phyloP scores from a whole-genome alignment of 1,140 invertebrate genomes.

The Diploscapter pachys region DNA sequence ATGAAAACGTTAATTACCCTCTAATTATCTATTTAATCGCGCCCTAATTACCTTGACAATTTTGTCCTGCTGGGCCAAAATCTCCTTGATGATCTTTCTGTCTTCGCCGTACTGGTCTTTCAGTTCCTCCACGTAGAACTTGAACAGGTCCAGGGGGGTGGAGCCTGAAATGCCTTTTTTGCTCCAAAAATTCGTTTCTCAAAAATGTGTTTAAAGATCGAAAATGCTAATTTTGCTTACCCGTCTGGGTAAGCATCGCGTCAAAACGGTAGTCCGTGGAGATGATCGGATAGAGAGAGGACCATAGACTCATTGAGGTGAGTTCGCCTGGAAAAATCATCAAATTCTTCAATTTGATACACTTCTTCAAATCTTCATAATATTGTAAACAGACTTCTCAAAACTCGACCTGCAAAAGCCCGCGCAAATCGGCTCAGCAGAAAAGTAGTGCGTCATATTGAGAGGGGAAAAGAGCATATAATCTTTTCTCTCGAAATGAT shows the following conservation, averaged over 20 bases:
- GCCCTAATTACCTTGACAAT: slow-evolving; percentile 33
- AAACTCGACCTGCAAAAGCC: too few species aligned
- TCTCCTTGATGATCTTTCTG: slow-evolving; percentile 96
- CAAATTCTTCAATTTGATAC: not conserved
- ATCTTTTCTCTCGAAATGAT: too few species aligned
- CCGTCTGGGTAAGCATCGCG: slow-evolving; percentile 77
- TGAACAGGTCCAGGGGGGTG: slow-evolving; percentile 94
- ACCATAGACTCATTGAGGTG: slow-evolving; percentile 98
- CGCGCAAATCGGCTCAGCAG: too few species aligned
- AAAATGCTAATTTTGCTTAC: not conserved
- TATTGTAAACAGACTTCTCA: too few species aligned
- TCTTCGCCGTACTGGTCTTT: slow-evolving; percentile 96
- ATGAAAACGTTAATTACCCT: too few species aligned
- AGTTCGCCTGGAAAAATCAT: slow-evolving; percentile 61
- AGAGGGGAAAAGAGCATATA: too few species aligned
- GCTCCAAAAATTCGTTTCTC: too few species aligned
- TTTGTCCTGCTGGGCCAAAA: slow-evolving; percentile 60
- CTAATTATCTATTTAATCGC: not conserved
- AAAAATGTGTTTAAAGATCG: not conserved
- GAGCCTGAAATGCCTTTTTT: slow-evolving; percentile 65
- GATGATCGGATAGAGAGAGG: slow-evolving; percentile 91
- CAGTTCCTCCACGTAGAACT: slow-evolving; percentile 97
- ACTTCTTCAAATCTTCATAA: too few species aligned
- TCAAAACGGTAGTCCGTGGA: slow-evolving; percentile 85
- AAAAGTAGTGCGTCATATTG: too few species aligned